Evolutionary conservation across 1,140 invertebrate genomes (phyloP).

Genomic region (Bombus ignitus): DNA sequence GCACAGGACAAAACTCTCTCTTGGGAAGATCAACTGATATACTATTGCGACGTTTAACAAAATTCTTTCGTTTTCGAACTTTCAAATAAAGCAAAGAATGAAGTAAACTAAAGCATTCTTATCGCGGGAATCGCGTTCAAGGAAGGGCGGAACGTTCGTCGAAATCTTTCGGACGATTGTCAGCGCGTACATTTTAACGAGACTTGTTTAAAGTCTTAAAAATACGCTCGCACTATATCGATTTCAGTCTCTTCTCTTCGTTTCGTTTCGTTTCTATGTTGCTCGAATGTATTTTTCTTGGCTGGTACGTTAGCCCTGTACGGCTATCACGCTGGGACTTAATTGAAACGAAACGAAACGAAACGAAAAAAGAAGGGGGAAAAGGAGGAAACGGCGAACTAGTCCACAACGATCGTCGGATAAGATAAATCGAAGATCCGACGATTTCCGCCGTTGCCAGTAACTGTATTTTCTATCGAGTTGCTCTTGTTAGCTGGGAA

Average conservation of each 20-base stretch:
- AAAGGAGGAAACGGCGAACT: background rate
- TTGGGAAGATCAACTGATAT: background rate
- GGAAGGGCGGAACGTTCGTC: background rate
- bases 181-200: constrained; percentile 12
- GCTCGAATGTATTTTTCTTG: constrained; percentile 18
- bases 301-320: background rate
- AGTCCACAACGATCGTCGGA: background rate
- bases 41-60: background rate
- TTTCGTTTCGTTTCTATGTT: background rate
- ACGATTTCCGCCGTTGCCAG: background rate
- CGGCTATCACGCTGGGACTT: constrained; percentile 1
- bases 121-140: background rate
- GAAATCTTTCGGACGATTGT: background rate
- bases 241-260: background rate
- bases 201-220: background rate
- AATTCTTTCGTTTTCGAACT: background rate
- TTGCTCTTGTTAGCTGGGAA: background rate
- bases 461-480: background rate
- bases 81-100: background rate
- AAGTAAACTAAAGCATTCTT: background rate
- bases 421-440: constrained; percentile 28
- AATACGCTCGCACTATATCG: background rate
- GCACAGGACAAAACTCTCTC: background rate
- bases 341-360: constrained; percentile 18
- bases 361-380: background rate